Evolutionary conservation across 2,888 invertebrate species (phyloP).

Genomic region (Epinotia nisella): DNA sequence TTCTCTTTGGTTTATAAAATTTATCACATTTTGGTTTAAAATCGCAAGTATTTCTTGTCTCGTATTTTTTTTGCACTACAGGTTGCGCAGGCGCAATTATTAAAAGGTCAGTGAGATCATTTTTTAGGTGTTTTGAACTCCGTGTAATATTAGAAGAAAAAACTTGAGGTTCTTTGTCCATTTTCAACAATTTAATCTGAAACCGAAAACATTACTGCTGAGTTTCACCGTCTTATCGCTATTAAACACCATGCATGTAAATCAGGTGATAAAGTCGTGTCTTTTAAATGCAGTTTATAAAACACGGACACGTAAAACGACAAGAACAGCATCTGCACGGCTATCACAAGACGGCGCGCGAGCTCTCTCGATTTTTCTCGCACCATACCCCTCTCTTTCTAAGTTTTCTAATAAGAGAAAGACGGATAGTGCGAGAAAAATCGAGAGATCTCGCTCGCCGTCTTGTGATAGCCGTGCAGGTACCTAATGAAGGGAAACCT

Average conservation of each 20-base stretch:
- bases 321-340: too few relatives aligned
- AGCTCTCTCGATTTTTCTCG: too few relatives aligned
- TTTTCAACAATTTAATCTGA: slow-evolving; percentile 51
- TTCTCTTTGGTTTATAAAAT: slow-evolving; percentile 68
- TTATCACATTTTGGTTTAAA: slow-evolving; percentile 68
- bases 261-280: too few relatives aligned
- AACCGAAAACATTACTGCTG: slow-evolving; percentile 46
- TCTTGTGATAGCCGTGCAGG: too few relatives aligned
- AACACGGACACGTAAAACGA: too few relatives aligned
- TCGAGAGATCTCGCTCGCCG: too few relatives aligned
- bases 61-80: slow-evolving; percentile 48
- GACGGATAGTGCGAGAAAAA: too few relatives aligned
- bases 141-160: slow-evolving; percentile 68
- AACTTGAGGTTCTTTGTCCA: slow-evolving; percentile 62
- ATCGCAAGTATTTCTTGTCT: slow-evolving; percentile 53
- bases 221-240: not conserved
- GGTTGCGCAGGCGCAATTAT: slow-evolving; percentile 62
- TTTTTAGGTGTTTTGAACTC: slow-evolving; percentile 54
- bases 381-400: too few relatives aligned
- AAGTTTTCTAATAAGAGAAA: too few relatives aligned
- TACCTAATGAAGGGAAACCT: too few relatives aligned
- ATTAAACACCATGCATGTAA: not conserved
- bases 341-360: too few relatives aligned
- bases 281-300: too few relatives aligned
- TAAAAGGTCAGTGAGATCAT: slow-evolving; percentile 67